Evolutionary conservation across 2,797 vertebrate genomes (phyloP).

Genomic region (Crax fasciolata): DNA sequence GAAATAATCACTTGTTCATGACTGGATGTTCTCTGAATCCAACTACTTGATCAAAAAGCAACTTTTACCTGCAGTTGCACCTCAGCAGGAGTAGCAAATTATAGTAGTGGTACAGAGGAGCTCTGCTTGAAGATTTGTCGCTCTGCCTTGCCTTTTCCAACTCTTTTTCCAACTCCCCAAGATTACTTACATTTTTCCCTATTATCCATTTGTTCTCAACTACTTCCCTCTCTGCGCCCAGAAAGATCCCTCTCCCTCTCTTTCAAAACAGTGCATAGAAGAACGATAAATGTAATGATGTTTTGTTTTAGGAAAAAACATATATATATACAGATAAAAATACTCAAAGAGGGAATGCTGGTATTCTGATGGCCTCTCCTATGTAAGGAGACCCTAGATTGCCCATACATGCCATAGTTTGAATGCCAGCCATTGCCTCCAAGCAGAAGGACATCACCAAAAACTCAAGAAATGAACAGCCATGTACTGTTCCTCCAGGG

Average conservation of each 20-base stretch:
- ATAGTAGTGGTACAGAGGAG: not conserved
- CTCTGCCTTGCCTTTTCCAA: not conserved
- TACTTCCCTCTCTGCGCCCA: not conserved
- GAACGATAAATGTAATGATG: fast-evolving
- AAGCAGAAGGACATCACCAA: not conserved
- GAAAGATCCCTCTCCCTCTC: not conserved
- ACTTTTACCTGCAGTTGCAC: not conserved
- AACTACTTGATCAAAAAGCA: constrained; percentile 56
- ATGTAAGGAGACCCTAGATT: not conserved
- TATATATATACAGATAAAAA: not conserved
- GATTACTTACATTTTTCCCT: not conserved
- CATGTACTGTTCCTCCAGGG: not conserved
- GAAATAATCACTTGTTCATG: constrained; percentile 53
- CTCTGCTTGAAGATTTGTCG: not conserved
- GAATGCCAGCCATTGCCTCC: not conserved
- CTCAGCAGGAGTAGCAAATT: not conserved
- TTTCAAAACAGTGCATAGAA: not conserved
- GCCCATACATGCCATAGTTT: fast-evolving
- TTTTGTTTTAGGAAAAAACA: not conserved
- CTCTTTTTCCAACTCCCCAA: not conserved
- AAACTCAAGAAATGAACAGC: not conserved
- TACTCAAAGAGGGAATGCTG: not conserved
- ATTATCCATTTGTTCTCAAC: not conserved
- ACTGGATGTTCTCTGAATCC: constrained; percentile 8
- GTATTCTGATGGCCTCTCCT: not conserved